A percentile compares a stretch with the other conserved stretches of the same genome.
Conservation (phyloP, 1,140 invertebrate genomes). For the Philaenus spumarius region DNA sequence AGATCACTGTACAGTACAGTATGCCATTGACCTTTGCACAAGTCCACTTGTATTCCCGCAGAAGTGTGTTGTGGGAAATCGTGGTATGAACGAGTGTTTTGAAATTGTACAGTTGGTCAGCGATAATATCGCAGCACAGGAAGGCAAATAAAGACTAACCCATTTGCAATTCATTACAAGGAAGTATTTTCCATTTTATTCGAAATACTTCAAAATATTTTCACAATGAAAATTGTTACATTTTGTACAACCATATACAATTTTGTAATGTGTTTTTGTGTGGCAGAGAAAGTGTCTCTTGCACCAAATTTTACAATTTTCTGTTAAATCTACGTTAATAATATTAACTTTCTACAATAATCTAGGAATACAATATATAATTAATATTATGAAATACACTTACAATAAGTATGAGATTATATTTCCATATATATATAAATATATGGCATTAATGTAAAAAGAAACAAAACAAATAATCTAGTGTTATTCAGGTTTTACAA, state of each 20-base stretch:
- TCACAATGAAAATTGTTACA: slow-evolving; percentile 29
- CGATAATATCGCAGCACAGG: no score
- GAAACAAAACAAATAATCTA: slow-evolving; percentile 10
- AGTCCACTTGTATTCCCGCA: no score
- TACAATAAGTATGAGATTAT: slow-evolving; percentile 18
- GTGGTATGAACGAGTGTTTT: no score
- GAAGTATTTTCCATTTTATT: slow-evolving; percentile 27
- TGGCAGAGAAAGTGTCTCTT: slow-evolving; percentile 25
- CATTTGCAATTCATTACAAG: slow-evolving; percentile 18
- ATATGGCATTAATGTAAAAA: slow-evolving; percentile 6
- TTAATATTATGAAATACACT: slow-evolving; percentile 23
- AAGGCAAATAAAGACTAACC: no score
- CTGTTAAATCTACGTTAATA: slow-evolving; percentile 20
- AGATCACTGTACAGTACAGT: no score
- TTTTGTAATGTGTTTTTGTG: slow-evolving; percentile 24
- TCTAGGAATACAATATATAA: slow-evolving; percentile 19
- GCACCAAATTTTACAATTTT: slow-evolving; percentile 28
- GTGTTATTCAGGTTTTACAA: not conserved
- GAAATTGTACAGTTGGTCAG: no score
- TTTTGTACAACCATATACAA: slow-evolving; percentile 31
- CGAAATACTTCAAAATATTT: slow-evolving; percentile 31
- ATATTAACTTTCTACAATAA: slow-evolving; percentile 18
- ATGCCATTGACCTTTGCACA: no score
- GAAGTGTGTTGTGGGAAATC: no score
- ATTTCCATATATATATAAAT: slow-evolving; percentile 12